Conservation (phyloP, 2,797 vertebrate genomes). For the Pseudochaenichthys georgianus region DNA sequence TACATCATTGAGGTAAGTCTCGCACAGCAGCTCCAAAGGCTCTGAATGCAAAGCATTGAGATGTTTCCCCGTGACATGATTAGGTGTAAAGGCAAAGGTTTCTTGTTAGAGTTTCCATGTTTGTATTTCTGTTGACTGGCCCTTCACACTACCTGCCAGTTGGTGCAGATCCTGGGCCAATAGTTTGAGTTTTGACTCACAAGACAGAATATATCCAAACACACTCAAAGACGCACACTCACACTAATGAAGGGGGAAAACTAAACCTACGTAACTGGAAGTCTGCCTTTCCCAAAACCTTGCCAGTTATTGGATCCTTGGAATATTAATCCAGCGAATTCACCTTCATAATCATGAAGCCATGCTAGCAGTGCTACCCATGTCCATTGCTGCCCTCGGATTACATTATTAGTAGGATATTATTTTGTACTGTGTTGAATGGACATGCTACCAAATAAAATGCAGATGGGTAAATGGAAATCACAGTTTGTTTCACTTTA, state of each 20-base stretch:
- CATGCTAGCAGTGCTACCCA: background rate
- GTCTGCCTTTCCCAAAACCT: slow-evolving; percentile 16
- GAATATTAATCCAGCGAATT: slow-evolving; percentile 25
- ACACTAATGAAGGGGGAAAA: slow-evolving; percentile 34
- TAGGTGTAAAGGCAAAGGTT: slow-evolving; percentile 52
- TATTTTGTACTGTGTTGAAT: slow-evolving; percentile 2
- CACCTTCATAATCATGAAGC: background rate
- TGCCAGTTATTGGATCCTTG: slow-evolving; percentile 6
- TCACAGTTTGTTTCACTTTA: too few relatives aligned
- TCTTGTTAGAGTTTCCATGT: slow-evolving; percentile 68
- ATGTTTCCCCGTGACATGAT: slow-evolving; percentile 36
- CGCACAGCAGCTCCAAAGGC: slow-evolving; percentile 5
- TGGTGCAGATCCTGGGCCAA: slow-evolving; percentile 45
- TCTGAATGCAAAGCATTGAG: slow-evolving; percentile 44
- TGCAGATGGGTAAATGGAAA: too few relatives aligned
- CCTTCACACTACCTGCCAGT: slow-evolving; percentile 62
- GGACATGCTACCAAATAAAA: too few relatives aligned
- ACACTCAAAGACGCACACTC: slow-evolving; percentile 19
- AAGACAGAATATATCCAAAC: slow-evolving; percentile 40
- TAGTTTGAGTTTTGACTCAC: slow-evolving; percentile 50
- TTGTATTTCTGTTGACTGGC: slow-evolving; percentile 71
- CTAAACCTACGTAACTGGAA: slow-evolving; percentile 43
- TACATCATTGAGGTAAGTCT: slow-evolving; percentile 91
- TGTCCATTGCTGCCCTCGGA: background rate
- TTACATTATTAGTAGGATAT: background rate